These are phyloP conservation scores for Pogoniulus pusillus DNA, from an alignment of 2,797 vertebrate genomes.

Conservation along the genomic window DNA sequence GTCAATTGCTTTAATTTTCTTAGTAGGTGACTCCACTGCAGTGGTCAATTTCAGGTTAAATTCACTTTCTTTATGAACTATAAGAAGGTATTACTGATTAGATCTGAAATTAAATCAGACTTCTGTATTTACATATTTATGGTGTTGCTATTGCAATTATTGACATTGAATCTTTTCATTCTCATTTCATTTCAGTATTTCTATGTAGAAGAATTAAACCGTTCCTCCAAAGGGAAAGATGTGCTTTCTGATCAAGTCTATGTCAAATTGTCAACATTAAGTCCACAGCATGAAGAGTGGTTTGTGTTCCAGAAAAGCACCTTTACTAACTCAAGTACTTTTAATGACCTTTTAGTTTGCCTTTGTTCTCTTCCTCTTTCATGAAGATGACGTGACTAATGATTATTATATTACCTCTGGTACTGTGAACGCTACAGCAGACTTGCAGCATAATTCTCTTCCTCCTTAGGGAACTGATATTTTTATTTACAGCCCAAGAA, in stretches of 20 bases:
- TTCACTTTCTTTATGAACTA: background rate
- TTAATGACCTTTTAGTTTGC: slow-evolving; percentile 13
- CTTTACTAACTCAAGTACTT: background rate
- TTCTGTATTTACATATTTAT: background rate
- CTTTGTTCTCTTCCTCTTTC: slow-evolving; percentile 45
- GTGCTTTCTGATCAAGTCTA: background rate
- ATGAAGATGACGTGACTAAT: slow-evolving; percentile 25
- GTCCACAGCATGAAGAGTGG: background rate
- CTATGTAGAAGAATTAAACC: background rate
- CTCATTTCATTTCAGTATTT: background rate
- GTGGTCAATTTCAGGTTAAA: background rate
- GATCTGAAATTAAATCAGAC: background rate
- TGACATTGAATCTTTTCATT: background rate
- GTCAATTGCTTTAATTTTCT: background rate
- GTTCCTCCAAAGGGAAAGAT: background rate
- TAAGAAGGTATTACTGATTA: background rate
- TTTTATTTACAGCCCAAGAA: slow-evolving; percentile 49
- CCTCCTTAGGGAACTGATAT: slow-evolving; percentile 37
- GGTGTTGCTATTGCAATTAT: background rate
- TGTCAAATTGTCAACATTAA: background rate
- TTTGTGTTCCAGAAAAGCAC: background rate
- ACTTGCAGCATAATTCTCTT: slow-evolving; percentile 39
- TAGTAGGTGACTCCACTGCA: background rate
- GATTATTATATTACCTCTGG: slow-evolving; percentile 43
- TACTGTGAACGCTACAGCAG: slow-evolving; percentile 35